Conservation (phyloP, 2,888 invertebrate genomes). For the Drepana falcataria region DNA sequence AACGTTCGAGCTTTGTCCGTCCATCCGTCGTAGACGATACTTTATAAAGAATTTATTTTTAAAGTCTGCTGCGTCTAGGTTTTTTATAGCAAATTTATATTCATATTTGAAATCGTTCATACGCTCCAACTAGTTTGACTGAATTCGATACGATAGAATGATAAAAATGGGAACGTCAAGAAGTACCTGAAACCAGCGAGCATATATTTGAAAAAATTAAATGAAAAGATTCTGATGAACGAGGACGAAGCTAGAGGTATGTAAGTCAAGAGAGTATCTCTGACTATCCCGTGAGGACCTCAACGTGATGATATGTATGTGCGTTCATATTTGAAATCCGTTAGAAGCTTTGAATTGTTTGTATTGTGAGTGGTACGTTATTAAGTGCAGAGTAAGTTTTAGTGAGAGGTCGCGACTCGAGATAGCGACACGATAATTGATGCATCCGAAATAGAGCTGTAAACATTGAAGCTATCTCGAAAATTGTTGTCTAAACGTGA, state of each 20-base stretch:
- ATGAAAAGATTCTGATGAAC: no score
- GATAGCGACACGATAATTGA: conserved; percentile 33
- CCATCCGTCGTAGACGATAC: conserved; percentile 57
- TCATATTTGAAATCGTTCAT: no score
- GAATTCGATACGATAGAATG: no score
- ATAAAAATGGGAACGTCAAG: no score
- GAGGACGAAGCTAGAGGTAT: no score
- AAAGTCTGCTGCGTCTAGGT: conserved; percentile 38
- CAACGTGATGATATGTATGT: no score
- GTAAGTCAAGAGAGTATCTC: no score
- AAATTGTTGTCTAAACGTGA: neutral
- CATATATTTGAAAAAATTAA: conserved; percentile 29
- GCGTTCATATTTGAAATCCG: no score
- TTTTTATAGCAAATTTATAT: conserved; percentile 49
- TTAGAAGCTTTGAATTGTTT: conserved; percentile 22
- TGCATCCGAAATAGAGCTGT: conserved; percentile 25
- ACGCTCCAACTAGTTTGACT: no score
- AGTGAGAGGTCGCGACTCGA: conserved; percentile 25
- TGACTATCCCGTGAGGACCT: no score
- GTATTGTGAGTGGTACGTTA: neutral
- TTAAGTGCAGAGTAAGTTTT: neutral
- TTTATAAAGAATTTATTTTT: conserved; percentile 41
- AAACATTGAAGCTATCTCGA: conserved; percentile 4
- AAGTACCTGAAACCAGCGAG: no score
- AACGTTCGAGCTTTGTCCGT: conserved; percentile 42